Percentiles rank a stretch among this genome's conserved stretches.
phyloP scores from a whole-genome alignment of 2,888 invertebrate species.

The Agonopterix heracliana region DNA sequence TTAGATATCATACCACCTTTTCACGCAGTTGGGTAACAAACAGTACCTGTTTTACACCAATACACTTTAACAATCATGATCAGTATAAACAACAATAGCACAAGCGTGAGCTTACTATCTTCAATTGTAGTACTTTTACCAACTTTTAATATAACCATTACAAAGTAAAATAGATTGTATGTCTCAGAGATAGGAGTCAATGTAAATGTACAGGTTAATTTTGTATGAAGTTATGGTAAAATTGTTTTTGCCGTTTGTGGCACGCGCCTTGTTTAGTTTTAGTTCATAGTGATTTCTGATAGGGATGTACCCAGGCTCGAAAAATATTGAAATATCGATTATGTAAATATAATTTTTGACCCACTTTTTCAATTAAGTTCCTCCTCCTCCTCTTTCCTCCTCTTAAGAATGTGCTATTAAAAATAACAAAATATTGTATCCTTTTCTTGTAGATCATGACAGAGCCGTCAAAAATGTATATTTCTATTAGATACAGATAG shows the following conservation, averaged over 20 bases:
- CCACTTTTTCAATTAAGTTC: no score
- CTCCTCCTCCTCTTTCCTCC: no score
- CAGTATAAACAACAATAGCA: constrained; percentile 45
- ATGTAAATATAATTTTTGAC: no score
- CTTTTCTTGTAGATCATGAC: no score
- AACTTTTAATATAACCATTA: no score
- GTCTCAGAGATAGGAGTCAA: no score
- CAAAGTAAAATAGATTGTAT: no score
- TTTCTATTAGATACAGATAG: no score
- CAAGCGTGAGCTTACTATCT: constrained; percentile 51
- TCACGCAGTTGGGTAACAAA: constrained; percentile 14
- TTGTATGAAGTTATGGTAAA: constrained; percentile 40
- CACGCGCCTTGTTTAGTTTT: constrained; percentile 51
- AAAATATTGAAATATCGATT: no score
- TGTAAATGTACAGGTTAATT: constrained; percentile 9
- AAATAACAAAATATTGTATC: no score
- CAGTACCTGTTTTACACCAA: constrained; percentile 9
- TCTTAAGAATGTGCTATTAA: no score
- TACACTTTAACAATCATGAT: constrained; percentile 44
- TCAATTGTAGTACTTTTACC: constrained; percentile 10
- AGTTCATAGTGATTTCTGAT: constrained; percentile 37
- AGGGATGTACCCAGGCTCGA: constrained; percentile 27
- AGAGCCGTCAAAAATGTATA: no score
- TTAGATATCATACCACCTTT: not conserved
- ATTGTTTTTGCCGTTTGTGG: constrained; percentile 52